Conservation (phyloP, 2,888 invertebrate species). For the Bimastos eiseni region DNA sequence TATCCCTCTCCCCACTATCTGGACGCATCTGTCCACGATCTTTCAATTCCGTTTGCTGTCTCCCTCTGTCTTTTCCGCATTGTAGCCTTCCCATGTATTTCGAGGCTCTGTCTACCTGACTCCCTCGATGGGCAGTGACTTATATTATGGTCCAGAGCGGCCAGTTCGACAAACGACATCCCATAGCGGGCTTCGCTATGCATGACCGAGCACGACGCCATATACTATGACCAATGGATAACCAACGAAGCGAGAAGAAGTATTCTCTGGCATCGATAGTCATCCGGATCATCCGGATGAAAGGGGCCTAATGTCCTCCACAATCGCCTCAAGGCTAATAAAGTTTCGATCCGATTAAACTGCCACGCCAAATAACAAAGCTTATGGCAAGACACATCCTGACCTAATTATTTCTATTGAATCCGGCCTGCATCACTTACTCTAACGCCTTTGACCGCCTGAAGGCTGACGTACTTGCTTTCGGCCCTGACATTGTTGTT, state of each 20-base stretch:
- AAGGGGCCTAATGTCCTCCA: background rate
- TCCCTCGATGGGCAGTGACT: background rate
- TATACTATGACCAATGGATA: background rate
- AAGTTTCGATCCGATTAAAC: background rate
- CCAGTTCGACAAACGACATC: background rate
- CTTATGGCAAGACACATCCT: too few relatives aligned
- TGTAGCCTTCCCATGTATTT: background rate
- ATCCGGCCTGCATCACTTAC: too few relatives aligned
- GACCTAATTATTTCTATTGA: too few relatives aligned
- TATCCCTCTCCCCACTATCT: too few relatives aligned
- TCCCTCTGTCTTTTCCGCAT: background rate
- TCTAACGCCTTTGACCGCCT: too few relatives aligned
- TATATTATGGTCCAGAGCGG: background rate
- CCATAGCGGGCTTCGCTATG: background rate
- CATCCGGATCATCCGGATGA: background rate
- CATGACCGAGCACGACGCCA: background rate
- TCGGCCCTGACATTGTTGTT: too few relatives aligned
- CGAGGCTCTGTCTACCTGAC: background rate
- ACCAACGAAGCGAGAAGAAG: background rate
- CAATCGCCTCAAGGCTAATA: background rate
- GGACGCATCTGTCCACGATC: too few relatives aligned
- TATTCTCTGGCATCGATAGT: background rate
- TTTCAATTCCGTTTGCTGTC: background rate
- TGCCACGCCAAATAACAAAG: too few relatives aligned
- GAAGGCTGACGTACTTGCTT: too few relatives aligned